Percentiles rank a stretch among this genome's conserved stretches.
Evolutionary conservation across 2,113 vertebrate species (phyloP).

Genomic region (Channa argus): DNA sequence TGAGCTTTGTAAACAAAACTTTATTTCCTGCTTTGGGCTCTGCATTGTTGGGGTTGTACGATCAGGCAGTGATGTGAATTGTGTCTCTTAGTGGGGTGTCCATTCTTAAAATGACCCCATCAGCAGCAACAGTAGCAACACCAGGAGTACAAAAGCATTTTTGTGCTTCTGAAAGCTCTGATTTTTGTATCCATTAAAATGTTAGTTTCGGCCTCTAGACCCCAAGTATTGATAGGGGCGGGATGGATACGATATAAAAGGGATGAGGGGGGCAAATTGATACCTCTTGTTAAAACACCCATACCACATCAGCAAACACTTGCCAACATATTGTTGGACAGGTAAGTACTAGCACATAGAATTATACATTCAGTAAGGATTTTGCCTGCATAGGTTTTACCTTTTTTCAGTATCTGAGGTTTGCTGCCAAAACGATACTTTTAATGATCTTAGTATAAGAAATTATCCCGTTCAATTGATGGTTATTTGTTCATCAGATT

Average conservation of each 20-base stretch:
- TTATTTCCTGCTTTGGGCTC: neutral
- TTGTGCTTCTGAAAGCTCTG: neutral
- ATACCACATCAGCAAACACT: slow-evolving; percentile 27
- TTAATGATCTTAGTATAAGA: too few species aligned
- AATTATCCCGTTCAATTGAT: too few species aligned
- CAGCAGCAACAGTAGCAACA: too few species aligned
- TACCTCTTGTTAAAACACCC: slow-evolving; percentile 82
- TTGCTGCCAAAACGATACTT: too few species aligned
- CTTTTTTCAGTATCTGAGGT: too few species aligned
- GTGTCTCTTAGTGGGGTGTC: neutral
- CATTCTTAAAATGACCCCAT: neutral
- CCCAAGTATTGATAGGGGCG: neutral
- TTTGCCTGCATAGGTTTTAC: too few species aligned
- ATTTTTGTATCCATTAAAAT: neutral
- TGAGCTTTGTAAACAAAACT: neutral
- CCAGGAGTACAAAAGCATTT: neutral
- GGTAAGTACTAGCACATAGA: too few species aligned
- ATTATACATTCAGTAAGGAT: too few species aligned
- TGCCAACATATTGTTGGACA: neutral
- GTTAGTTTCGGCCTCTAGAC: slow-evolving; percentile 8
- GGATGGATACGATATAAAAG: too few species aligned
- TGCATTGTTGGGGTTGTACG: neutral
- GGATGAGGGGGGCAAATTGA: slow-evolving; percentile 53
- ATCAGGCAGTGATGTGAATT: neutral
- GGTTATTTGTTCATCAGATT: too few species aligned